Base-by-base conservation (phyloP, 2,888 invertebrate genomes). In the Eristalis intricaria region DNA sequence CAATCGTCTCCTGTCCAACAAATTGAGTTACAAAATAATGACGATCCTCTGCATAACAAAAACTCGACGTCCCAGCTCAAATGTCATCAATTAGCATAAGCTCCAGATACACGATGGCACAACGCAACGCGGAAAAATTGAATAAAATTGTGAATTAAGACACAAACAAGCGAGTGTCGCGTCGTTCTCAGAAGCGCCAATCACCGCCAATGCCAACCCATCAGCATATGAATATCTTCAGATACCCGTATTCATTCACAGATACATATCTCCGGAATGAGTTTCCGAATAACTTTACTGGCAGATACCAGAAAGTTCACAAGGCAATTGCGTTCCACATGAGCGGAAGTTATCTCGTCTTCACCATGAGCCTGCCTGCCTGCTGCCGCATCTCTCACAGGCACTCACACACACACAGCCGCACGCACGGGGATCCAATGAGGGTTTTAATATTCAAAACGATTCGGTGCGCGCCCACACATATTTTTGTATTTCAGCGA, bases 261-360 rank as follows among this genome's bases (percentile, higher is more conserved):
- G 23, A 29, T 26, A 29, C 60, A n/a, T 5, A 60, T 60, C 26
- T 56, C 15, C 1, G 15, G 35, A 35, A 56, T 65, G 19, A 64
- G 61, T 29, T 50, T 65, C 26, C 60, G 60, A 70, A 82, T 70
- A 82, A 60, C 66, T 77, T 69, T 77, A 19, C 60, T 68, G 82
- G 77, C 82, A 83, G 82, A 70, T 68, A 77, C 50, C 76, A 76
- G 61, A 76, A 83, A 73, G 82, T 77, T 83, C 66, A 83, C 71
- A 68, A 77, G 66, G 43, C 66, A 77, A 83, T 83, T 77, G 78
- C 66, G 35, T 78, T 78, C 69, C 73, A 38, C 63, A 64, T 78
- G 83, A 77, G 73, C 64, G 83, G 63, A 60, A 60, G 60, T 60
- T 23, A 13, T 60, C 26, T 60, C 26, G 23, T 60, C 26, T 60